phyloP scores from a whole-genome alignment of 2,113 vertebrate genomes.

The Aegithalos caudatus region DNA sequence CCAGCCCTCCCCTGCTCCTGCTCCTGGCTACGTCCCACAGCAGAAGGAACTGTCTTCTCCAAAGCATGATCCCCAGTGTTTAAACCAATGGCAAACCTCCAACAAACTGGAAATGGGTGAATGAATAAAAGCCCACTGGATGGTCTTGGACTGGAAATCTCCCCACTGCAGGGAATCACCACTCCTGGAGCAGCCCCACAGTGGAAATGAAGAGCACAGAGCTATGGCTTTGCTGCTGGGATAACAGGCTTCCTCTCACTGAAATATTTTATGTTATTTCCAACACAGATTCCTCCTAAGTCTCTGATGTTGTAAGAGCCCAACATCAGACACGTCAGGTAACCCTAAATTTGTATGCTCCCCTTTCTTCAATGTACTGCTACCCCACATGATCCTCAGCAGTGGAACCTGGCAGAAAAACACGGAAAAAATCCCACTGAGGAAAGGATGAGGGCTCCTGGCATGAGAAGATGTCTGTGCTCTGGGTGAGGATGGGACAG shows the following conservation, averaged over 20 bases:
- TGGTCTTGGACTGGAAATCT: not conserved
- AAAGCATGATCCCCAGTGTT: accelerated
- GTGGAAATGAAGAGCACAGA: accelerated
- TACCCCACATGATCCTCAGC: not conserved
- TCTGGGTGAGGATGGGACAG: not conserved
- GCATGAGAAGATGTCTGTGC: not conserved
- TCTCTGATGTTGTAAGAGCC: not conserved
- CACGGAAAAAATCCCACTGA: not conserved
- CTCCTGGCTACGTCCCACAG: accelerated
- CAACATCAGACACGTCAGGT: not conserved
- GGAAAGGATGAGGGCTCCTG: not conserved
- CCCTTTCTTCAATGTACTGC: not conserved
- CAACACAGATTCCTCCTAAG: not conserved
- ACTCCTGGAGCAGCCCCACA: not conserved
- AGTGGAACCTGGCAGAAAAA: not conserved
- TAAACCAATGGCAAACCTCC: not conserved
- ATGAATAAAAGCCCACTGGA: not conserved
- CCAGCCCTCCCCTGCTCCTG: not conserved
- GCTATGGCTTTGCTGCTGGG: not conserved
- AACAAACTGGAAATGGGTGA: not conserved
- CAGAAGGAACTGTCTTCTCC: not conserved
- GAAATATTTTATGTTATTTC: not conserved
- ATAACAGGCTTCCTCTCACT: not conserved
- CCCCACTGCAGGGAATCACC: not conserved
- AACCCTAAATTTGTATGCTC: not conserved